Evolutionary conservation across 1,140 invertebrate species (phyloP), one percentile per base, ranked within the genome.

Genomic region (Agrilus planipennis): DNA sequence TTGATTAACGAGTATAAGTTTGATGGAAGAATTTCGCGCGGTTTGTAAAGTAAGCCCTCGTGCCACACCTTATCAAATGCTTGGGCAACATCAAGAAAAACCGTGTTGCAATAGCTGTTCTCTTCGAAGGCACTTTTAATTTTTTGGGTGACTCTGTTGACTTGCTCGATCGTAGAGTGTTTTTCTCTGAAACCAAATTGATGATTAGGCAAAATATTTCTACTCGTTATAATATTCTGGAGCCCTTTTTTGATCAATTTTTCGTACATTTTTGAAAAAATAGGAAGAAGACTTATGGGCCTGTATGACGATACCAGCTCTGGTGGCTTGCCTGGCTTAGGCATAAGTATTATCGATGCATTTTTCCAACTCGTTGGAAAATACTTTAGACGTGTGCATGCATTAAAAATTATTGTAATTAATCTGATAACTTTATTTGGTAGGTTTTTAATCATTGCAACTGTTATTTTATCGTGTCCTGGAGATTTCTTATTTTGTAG

Each of bases 1-100:
- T 34, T 41, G 4, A 42, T 11, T 30, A 46, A 16, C 2, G 37
- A 2, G 16, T 39, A 37, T 14, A 38, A 17, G 18, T 30, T 4
- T 11, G 14, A 15, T 41, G 43, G 43, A n/a, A 48, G 28, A 10
- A 20, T 0, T 5, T 23, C 17, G 37, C 49, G 44, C 16, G 52
- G 32, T 44, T 58, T 62, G 18, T 42, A 54, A 4, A 60, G 11
- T n/a, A 58, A 39, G 4, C 55, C 58, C 17, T 54, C 34, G 25
- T 62, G 57, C 58, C 23, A 27, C 6, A 32, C 30, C 30, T 32
- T 32, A 32, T 32, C 30, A 14, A 32, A 32, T 6, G 30, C 59
- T 45, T 58, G 56, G 11, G 44, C 29, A 5, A 59, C 46, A 20
- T 57, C 57, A n/a, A 60, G 38, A 34, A 60, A 60, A 2, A 28